Evolutionary conservation across 2,113 vertebrate genomes (phyloP).

Genomic region (Psammodynastes pulverulentus): DNA sequence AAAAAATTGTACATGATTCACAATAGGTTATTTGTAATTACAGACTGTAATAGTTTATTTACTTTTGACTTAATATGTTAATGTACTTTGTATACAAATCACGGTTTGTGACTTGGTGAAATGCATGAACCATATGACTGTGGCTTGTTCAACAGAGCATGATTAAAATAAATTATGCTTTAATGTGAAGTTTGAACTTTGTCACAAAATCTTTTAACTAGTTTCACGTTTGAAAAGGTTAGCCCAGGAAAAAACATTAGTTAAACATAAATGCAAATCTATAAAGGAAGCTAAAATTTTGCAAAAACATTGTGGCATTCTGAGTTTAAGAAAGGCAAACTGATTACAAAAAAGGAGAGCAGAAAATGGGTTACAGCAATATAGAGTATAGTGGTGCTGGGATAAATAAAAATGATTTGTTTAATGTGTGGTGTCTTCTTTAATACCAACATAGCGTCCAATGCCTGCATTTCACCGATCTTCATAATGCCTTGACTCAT

Average conservation of each 20-base stretch:
- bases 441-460: background rate
- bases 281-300: background rate
- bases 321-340: background rate
- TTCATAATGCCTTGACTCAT: background rate
- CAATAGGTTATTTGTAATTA: background rate
- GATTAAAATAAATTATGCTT: background rate
- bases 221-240: background rate
- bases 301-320: background rate
- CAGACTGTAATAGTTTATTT: background rate
- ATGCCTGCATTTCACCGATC: background rate
- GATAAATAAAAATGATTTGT: background rate
- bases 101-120: background rate
- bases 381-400: background rate
- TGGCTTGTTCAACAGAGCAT: background rate
- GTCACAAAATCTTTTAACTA: background rate
- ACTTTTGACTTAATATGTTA: background rate
- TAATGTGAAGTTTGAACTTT: background rate
- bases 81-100: background rate
- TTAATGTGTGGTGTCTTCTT: background rate
- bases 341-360: background rate
- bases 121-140: background rate
- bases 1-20: background rate
- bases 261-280: background rate
- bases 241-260: background rate
- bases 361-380: background rate